Conservation (phyloP, 2,797 vertebrate species). For the Myotis vivesi region DNA sequence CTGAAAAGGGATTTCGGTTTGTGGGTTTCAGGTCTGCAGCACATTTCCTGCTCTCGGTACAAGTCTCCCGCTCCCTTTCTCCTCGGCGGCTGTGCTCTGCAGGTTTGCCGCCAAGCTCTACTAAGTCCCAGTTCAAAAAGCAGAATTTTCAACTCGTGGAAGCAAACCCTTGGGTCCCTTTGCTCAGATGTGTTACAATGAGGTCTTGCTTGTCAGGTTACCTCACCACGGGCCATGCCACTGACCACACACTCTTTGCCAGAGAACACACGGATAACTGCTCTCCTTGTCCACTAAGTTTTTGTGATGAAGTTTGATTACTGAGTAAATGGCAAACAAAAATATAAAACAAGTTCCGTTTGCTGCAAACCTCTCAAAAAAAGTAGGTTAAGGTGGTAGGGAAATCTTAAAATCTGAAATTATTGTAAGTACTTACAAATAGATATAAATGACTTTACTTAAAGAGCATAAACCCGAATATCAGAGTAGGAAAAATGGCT, state of each 20-base stretch:
- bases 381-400: conserved; percentile 7
- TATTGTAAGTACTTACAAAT: neutral
- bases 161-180: neutral
- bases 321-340: neutral
- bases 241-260: neutral
- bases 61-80: neutral
- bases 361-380: neutral
- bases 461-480: neutral
- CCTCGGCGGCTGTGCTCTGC: neutral
- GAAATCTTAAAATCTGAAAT: conserved; percentile 25
- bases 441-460: neutral
- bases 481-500: neutral
- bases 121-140: neutral
- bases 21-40: neutral
- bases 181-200: neutral
- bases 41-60: neutral
- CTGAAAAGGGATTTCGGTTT: conserved; percentile 21
- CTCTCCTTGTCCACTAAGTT: neutral
- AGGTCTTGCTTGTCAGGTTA: neutral
- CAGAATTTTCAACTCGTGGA: conserved; percentile 4
- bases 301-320: conserved; percentile 16
- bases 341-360: neutral
- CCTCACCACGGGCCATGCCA: neutral
- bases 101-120: neutral
- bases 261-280: neutral